phyloP scores from a whole-genome alignment of 2,888 invertebrate species.

The Netelia melanura region DNA sequence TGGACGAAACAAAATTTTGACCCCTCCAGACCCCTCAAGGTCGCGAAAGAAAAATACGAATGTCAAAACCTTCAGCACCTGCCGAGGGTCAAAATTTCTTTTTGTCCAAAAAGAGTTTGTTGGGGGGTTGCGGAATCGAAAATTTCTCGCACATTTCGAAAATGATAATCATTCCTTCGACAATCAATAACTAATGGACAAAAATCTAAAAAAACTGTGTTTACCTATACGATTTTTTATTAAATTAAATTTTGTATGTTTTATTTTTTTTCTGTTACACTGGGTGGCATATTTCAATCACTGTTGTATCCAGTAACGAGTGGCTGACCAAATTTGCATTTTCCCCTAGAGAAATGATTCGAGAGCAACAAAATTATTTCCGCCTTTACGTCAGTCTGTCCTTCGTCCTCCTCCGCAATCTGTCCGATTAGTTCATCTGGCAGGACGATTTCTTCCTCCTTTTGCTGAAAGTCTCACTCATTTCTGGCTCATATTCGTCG shows the following conservation, averaged over 20 bases:
- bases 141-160: too few species aligned
- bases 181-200: too few species aligned
- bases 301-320: constrained; percentile 46
- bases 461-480: constrained; percentile 45
- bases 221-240: not conserved
- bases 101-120: too few species aligned
- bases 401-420: constrained; percentile 14
- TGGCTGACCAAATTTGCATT: constrained; percentile 15
- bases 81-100: too few species aligned
- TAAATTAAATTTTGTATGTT: too few species aligned
- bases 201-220: not conserved
- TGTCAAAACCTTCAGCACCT: too few species aligned
- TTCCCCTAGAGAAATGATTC: constrained; percentile 16
- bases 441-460: constrained; percentile 40
- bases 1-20: too few species aligned
- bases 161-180: not conserved
- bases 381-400: constrained; percentile 13
- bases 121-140: too few species aligned
- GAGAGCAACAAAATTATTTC: constrained; percentile 13
- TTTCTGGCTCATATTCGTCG: constrained; percentile 38
- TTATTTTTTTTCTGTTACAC: not conserved
- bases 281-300: constrained; percentile 56
- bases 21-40: too few species aligned
- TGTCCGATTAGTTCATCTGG: constrained; percentile 18
- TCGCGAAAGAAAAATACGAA: too few species aligned